Base-by-base conservation (phyloP, 2,113 vertebrate species). In the Heloderma charlesbogerti region DNA sequence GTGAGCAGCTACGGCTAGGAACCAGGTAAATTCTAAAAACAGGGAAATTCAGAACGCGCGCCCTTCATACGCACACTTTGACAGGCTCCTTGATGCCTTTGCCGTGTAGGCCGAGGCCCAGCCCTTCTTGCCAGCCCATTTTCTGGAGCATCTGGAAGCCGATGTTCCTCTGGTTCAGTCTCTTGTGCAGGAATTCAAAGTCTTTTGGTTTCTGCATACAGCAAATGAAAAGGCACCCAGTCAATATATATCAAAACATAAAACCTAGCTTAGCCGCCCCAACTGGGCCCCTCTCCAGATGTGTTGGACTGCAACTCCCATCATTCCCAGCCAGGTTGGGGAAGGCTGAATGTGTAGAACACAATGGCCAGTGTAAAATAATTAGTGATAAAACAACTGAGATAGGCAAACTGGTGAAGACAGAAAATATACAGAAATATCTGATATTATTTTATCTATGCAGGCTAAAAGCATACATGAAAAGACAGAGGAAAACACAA, bases 111-210 rank as follows among this genome's bases (percentile, higher is more conserved):
- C 99, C 99, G 5, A 99, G 98, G 60, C 99, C 99, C 0, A 98
- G 98, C 1, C 99, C 99, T 91, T 99, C 99, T 93, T 98, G 98
- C 99, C 99, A 99, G 95, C 99, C 99, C 99, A 99, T 99, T 97
- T 98, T 99, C 98, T 99, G 99, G 27, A 99, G 97, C 99, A 99
- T 99, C 95, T 98, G 98, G 97, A 99, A 99, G 48, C 99, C 99
- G 77, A 99, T 97, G 88, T 99, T 99, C 96, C 98, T 98, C 95
- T 98, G 98, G 0, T 98, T 99, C 94, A 99, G 96, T 89, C 98
- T 99, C 94, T 97, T 97, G 93, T 97, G 96, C 8, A 94, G 86
- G 22, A 97, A 98, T 3, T 97, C 97, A 43, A 97, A 63, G 48
- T 97, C 97, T 91, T 95, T 96, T 86, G 97, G 96, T 92, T 97